Evolutionary conservation across 1,140 invertebrate genomes (phyloP), one percentile per base, ranked within the genome.

Genomic region (Calliopsis andreniformis): DNA sequence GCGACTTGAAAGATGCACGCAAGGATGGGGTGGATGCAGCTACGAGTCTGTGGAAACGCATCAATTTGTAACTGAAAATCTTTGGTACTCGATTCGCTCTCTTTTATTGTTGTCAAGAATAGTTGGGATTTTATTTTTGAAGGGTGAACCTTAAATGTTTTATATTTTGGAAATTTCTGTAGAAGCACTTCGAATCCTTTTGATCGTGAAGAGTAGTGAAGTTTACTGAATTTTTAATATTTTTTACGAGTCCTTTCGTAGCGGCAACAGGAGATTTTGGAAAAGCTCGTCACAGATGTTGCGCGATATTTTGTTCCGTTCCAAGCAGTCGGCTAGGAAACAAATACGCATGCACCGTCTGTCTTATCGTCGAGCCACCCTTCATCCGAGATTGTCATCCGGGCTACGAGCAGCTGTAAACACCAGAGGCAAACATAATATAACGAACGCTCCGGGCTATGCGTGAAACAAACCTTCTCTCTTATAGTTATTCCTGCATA

Each of bases 361-460:
- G 62, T 53, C 79, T 85, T 78, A 81, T 62, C 72, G 72, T 78
- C 49, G 75, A 78, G 56, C 71, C 63, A 80, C 80, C 78, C 83
- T 69, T 76, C 53, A 78, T 80, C 47, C 82, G 79, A 84, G 69
- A 84, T 78, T 71, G 75, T 81, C 83, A 62, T 85, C 62, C 83
- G 79, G 68, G 67, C 49, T 73, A 82, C 49, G 79, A 72, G 84
- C 70, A 78, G 77, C 69, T 86, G 90, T 91, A 91, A 91, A 91
- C 90, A 91, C 86, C 85, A 82, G 83, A 83, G 83, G 90, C 87
- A 92, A 92, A 92, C 90, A 92, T 91, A 92, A 92, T 92, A 92
- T 92, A 89, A 89, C 89, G 89, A 89, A 87, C 85, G 90, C 89
- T 88, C 77, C 76, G 64, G 88, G 91, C 87, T 75, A 78, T 79